Conservation (phyloP, 2,113 vertebrate genomes). For the Gadus macrocephalus region DNA sequence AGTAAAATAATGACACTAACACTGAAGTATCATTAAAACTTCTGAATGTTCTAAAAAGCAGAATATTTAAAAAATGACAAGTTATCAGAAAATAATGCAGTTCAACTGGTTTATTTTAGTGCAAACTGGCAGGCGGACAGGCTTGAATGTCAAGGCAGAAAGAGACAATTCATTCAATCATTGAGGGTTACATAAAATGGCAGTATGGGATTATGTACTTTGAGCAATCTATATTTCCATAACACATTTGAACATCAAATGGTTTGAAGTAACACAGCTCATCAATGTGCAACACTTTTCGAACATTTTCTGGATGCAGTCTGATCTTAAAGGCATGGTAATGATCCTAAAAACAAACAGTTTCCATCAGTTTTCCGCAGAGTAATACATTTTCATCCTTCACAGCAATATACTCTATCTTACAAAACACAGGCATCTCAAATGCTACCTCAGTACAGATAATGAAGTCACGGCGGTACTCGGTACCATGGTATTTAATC, state of each 20-base stretch:
- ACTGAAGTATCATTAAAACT: constrained; percentile 2
- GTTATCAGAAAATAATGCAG: constrained; percentile 12
- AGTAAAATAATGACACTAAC: constrained; percentile 6
- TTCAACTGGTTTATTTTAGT: constrained; percentile 13
- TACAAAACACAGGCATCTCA: constrained; percentile 33
- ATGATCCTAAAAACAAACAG: constrained; percentile 29
- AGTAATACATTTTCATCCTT: constrained; percentile 30
- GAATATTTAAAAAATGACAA: constrained; percentile 8
- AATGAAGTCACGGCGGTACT: constrained; percentile 23
- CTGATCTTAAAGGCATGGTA: constrained; percentile 20
- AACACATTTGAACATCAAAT: constrained; percentile 32
- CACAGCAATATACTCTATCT: constrained; percentile 32
- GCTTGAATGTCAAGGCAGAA: constrained; percentile 6
- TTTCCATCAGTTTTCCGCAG: constrained; percentile 10
- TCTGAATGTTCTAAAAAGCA: not conserved
- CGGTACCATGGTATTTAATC: constrained; percentile 25
- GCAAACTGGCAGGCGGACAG: constrained; percentile 6
- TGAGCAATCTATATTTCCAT: constrained; percentile 23
- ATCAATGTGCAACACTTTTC: constrained; percentile 15
- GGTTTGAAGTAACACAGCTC: constrained; percentile 31
- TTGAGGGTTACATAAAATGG: constrained; percentile 17
- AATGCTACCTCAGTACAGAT: constrained; percentile 26
- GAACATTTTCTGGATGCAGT: constrained; percentile 24
- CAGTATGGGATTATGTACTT: constrained; percentile 23
- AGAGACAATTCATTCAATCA: constrained; percentile 2